Base-by-base conservation (phyloP, 2,888 invertebrate species). In the Gryllus longicercus region DNA sequence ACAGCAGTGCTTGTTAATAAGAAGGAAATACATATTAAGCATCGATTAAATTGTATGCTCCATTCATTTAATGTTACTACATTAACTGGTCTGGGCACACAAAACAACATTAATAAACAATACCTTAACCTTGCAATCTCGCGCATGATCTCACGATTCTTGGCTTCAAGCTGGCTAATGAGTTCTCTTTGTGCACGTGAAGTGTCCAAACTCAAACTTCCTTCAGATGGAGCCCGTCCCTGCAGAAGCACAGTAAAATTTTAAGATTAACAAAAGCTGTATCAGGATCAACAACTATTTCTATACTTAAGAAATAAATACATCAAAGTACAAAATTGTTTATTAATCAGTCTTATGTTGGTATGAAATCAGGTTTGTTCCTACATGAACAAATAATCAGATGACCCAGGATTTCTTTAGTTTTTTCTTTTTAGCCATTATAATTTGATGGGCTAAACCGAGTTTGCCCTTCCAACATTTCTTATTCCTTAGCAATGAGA, bases 61-160 rank as follows among this genome's bases (percentile, higher is more conserved):
- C 63, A 63, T 63, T 63, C 63, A 63, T 63, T 63, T 63, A 63
- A 63, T 63, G 63, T 63, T 14, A n/a, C 63, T 63, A 63, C 63
- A 63, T 63, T 63, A 63, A 18, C 63, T 63, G 63, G 14, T 11
- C 63, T 14, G 63, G 77, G 38, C 50, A 77, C 77, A 77, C 25
- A 50, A 74, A 79, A 81, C 81, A 78, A 80, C 81, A 81, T 77
- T 77, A 77, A 81, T 80, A 80, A 86, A 80, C 80, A 82, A 84
- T 88, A 93, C 93, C 95, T 92, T 85, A 96, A 90, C 86, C 95
- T 92, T 83, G 94, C 95, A 85, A 98, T 98, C 89, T 97, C 97
- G 83, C 95, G 91, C 95, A 97, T 96, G 82, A 98, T 97, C 89
- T 98, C 97, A 85, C 96, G 91, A 88, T 98, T 98, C 89, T 98